Conservation (phyloP, 2,797 vertebrate species). For the Phalanger gymnotis region DNA sequence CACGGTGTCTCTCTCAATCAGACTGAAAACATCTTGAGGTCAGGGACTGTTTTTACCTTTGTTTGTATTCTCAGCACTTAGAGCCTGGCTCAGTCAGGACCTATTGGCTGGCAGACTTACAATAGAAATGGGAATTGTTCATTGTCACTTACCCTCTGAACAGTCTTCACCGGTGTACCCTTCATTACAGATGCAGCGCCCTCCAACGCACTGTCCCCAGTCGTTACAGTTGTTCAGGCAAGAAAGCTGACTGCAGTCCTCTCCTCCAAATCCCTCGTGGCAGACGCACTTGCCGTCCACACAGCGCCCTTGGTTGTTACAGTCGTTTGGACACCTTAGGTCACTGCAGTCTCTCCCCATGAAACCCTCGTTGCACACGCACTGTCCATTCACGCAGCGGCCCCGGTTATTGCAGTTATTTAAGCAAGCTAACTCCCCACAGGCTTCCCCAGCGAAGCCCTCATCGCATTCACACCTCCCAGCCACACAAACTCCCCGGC, state of each 20-base stretch:
- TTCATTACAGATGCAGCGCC: conserved; percentile 87
- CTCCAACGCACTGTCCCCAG: conserved; percentile 82
- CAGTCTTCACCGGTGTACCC: conserved; percentile 92
- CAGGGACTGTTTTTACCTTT: neutral
- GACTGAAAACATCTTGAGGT: neutral
- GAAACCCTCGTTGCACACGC: conserved; percentile 90
- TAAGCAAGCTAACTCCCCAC: conserved; percentile 90
- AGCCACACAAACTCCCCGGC: conserved; percentile 87
- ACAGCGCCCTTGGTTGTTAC: conserved; percentile 82
- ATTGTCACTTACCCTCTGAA: conserved; percentile 17
- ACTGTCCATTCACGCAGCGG: conserved; percentile 86
- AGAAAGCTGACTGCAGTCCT: conserved; percentile 86
- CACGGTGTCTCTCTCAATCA: neutral
- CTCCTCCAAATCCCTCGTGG: conserved; percentile 90
- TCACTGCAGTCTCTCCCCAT: conserved; percentile 88
- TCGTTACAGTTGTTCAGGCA: conserved; percentile 81
- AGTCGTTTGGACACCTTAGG: conserved; percentile 87
- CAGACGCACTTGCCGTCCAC: conserved; percentile 85
- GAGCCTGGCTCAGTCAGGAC: neutral
- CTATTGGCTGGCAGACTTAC: neutral
- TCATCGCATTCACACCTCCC: conserved; percentile 92
- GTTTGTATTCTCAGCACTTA: neutral
- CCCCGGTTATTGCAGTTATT: conserved; percentile 88
- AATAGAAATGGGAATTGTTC: neutral
- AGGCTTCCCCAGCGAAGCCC: conserved; percentile 90